phyloP scores from a whole-genome alignment of 2,113 vertebrate species.

The Eonycteris spelaea region DNA sequence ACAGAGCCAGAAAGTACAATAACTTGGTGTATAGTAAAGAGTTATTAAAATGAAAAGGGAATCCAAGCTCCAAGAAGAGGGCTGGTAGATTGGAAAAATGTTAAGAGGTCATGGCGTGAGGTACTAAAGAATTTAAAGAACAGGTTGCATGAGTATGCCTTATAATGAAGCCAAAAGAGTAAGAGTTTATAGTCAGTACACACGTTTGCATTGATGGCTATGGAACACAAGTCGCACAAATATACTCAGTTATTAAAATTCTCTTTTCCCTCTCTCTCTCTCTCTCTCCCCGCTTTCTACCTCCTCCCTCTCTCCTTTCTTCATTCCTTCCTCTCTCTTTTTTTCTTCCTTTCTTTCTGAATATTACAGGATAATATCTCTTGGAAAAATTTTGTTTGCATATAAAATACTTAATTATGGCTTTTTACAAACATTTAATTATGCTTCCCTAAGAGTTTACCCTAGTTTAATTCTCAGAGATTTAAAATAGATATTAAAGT shows the following conservation, averaged over 20 bases:
- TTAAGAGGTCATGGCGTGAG: not conserved
- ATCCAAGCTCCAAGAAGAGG: not conserved
- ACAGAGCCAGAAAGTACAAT: not conserved
- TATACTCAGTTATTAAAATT: not conserved
- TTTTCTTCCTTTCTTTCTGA: not conserved
- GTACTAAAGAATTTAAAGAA: not conserved
- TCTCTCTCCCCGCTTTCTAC: not conserved
- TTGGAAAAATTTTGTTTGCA: not conserved
- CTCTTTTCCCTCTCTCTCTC: not conserved
- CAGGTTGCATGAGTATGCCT: not conserved
- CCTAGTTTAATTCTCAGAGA: not conserved
- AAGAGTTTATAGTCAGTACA: not conserved
- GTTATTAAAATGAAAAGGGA: not conserved
- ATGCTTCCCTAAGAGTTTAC: not conserved
- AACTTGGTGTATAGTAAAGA: not conserved
- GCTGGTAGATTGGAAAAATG: not conserved
- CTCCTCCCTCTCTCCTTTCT: not conserved
- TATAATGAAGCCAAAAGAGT: not conserved
- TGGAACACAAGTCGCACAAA: not conserved
- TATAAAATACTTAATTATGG: not conserved
- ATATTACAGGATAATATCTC: not conserved
- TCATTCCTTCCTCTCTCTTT: not conserved
- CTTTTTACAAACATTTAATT: not conserved
- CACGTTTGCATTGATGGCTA: not conserved
- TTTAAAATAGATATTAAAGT: conserved; percentile 12